These are phyloP conservation scores for Rhynchomys soricoides DNA, from an alignment of 2,113 vertebrate genomes.

Conservation along the genomic window DNA sequence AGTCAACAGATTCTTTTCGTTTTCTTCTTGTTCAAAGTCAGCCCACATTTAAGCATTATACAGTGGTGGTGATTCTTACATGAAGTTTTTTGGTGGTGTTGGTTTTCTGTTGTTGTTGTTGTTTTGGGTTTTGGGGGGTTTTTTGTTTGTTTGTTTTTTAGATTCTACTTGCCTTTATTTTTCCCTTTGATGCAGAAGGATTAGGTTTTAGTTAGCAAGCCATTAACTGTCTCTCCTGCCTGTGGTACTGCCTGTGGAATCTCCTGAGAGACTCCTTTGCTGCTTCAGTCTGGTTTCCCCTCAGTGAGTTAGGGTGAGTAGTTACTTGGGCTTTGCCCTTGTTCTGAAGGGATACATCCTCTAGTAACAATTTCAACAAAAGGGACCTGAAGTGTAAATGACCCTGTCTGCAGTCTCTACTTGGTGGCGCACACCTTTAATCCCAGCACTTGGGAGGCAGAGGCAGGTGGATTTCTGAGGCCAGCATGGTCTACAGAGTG, in stretches of 20 bases:
- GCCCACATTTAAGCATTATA: background rate
- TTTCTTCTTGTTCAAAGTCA: background rate
- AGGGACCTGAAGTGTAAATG: background rate
- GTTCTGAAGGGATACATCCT: background rate
- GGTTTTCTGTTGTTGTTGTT: background rate
- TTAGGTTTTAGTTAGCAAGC: background rate
- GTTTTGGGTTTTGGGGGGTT: background rate
- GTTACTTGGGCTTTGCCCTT: background rate
- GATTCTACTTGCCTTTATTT: background rate
- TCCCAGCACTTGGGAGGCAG: too few species aligned
- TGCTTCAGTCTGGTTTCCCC: rapidly evolving
- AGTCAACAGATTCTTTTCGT: rapidly evolving
- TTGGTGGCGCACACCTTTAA: too few species aligned
- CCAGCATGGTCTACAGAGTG: too few species aligned
- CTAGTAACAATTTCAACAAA: background rate
- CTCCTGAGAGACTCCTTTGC: background rate
- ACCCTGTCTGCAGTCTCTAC: background rate
- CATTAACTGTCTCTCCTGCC: rapidly evolving
- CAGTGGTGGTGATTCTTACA: rapidly evolving
- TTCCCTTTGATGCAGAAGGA: background rate
- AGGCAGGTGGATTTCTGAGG: too few species aligned
- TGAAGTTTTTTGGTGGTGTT: background rate
- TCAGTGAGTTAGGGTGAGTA: background rate
- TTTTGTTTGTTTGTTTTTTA: background rate
- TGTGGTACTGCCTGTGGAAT: too few species aligned